Evolutionary conservation across 2,888 invertebrate species (phyloP).

Genomic region (Listrodromus nycthemerus): DNA sequence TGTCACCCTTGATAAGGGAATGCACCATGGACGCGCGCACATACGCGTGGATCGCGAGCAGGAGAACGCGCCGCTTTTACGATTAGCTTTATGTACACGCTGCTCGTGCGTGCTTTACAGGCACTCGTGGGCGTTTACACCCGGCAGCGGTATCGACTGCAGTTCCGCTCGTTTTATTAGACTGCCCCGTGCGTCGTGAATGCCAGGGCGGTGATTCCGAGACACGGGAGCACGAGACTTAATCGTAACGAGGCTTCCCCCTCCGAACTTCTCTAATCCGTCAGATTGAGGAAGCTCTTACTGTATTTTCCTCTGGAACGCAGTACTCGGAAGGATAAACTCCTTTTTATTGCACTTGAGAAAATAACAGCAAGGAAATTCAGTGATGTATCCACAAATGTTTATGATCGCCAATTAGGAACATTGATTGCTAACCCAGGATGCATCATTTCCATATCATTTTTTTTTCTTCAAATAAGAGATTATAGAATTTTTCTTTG

Average conservation of each 20-base stretch:
- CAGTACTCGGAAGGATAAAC: background rate
- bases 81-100: slow-evolving; percentile 68
- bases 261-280: background rate
- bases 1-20: slow-evolving; percentile 37
- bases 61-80: slow-evolving; percentile 68
- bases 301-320: background rate
- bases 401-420: too few relatives aligned
- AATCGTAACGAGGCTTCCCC: background rate
- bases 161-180: slow-evolving; percentile 27
- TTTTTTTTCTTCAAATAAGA: background rate
- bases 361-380: background rate
- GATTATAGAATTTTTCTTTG: background rate
- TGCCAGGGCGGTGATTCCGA: slow-evolving; percentile 27
- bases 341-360: background rate
- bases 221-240: slow-evolving; percentile 14
- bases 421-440: too few relatives aligned
- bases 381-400: too few relatives aligned
- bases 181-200: slow-evolving; percentile 4
- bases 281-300: background rate
- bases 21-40: background rate
- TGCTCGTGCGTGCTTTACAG: slow-evolving; percentile 67
- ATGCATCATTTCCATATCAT: background rate
- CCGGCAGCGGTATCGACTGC: slow-evolving; percentile 66
- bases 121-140: slow-evolving; percentile 71
- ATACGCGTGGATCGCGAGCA: background rate